Percentiles rank a stretch among this genome's conserved stretches.
phyloP scores from a whole-genome alignment of 2,797 vertebrate species.

The Pipistrellus nathusii region DNA sequence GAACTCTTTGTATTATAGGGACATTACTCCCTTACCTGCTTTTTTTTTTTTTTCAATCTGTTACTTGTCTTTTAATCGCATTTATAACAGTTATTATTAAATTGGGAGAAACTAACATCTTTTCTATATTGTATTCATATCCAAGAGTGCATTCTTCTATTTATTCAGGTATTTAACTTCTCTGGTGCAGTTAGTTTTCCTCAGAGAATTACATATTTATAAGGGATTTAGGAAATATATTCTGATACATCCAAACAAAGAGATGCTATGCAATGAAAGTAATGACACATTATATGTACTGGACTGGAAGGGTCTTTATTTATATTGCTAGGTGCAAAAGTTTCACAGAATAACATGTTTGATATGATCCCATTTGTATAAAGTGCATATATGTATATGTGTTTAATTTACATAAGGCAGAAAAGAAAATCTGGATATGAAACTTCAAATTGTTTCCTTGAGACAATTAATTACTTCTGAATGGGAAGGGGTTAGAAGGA shows the following conservation, averaged over 20 bases:
- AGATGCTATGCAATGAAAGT: background rate
- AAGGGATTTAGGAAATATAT: background rate
- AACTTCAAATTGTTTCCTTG: constrained; percentile 31
- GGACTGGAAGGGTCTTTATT: background rate
- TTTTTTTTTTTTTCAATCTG: background rate
- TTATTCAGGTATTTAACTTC: constrained; percentile 10
- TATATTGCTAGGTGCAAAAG: background rate
- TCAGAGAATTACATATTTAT: constrained; percentile 12
- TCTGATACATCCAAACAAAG: background rate
- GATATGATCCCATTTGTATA: constrained; percentile 11
- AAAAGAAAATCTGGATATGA: background rate
- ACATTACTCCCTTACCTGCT: background rate
- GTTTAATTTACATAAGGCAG: background rate
- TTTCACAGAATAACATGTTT: background rate
- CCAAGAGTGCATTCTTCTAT: background rate
- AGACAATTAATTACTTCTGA: background rate
- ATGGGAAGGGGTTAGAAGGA: background rate
- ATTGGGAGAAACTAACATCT: background rate
- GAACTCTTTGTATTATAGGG: background rate
- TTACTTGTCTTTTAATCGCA: constrained; percentile 2
- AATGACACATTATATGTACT: background rate
- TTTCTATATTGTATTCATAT: background rate
- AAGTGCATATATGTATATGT: background rate
- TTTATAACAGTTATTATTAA: constrained; percentile 7
- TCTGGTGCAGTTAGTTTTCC: constrained; percentile 46